Base-by-base conservation (phyloP, 2,888 invertebrate genomes). In the Andrena trimmerana region DNA sequence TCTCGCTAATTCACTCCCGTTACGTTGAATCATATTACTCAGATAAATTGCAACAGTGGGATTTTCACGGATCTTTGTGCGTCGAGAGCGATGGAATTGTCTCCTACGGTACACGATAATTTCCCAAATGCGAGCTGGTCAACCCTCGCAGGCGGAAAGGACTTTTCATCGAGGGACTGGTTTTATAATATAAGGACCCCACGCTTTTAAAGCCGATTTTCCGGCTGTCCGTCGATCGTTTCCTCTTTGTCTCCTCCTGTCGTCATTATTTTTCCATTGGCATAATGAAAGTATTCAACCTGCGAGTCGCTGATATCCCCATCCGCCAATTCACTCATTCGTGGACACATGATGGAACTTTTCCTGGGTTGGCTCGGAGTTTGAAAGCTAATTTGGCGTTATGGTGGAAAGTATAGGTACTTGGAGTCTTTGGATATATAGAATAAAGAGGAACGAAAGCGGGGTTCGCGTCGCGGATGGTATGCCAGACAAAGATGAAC, bases 21-120 rank as follows among this genome's bases (percentile, higher is more conserved):
- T 82, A 83, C 82, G 90, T 89, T 90, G 91, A 92, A 92, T 91
- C 90, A 89, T 88, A 91, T 92, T 91, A 91, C 88, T 89, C 90
- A 81, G 88, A 92, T 90, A 91, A 91, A 92, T 92, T 90, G 90
- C 91, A 89, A 91, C 89, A 88, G 88, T 86, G 84, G 90, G 88
- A 89, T 90, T 90, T 89, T 86, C 84, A 62, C 86, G 72, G 87
- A 88, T 85, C 90, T 90, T 88, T 86, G 84, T 85, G 75, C 83
- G 78, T 75, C 73, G 57, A 80, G 76, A 79, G 87, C 90, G 87
- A 89, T 88, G 91, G 89, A 88, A 92, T 92, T 90, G 91, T 92
- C 90, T 90, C 83, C 85, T 81, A 87, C 75, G 70, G 80, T 80
- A 86, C 82, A 83, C 79, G 77, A 81, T 78, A 86, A 88, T 88